Base-by-base conservation (phyloP, 2,797 vertebrate genomes). In the Rhabdophis nuchalis region DNA sequence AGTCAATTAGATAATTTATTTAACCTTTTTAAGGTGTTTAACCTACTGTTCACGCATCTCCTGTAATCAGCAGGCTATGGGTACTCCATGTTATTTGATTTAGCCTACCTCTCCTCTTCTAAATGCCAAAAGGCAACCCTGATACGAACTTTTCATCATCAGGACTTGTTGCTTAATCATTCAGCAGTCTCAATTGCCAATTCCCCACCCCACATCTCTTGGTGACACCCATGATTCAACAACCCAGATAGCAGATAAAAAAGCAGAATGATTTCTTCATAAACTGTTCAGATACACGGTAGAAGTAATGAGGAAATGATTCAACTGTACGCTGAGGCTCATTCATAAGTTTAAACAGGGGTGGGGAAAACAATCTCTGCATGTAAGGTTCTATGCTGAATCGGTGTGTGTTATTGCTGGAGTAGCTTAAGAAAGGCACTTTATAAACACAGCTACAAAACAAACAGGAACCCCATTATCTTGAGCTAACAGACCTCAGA, bases 301-400 rank as follows among this genome's bases (percentile, higher is more conserved):
- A 89, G 32, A 50, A 50, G 46, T 0, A 0, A 72, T 1, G 60
- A 29, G 46, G 27, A 41, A 85, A 18, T 0, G 0, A 56, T 90
- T 18, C 41, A 18, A 9, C 27, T 14, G 46, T 18, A 18, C 1
- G 0, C 1, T 16, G 7, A 46, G 20, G 18, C 36, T 82, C 27
- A 11, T 85, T 16, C 56, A 58, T 32, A 41, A 41, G 32, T 87
- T 87, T 87, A 87, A 32, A 87, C 32, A 82, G 72, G 32, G 5
- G 41, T 60, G 57, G 8, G 27, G 9, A 36, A 87, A 12, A 91
- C 46, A 90, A 1, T 18, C 4, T 41, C 11, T 41, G 32, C 23
- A n/a, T 5, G 29, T 4, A 27, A 5, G 0, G 0, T 25, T 27
- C 64, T 52, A 50, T 88, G 46, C 0, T 1, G 57, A 90, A 94